These are phyloP conservation scores for Aphelenchoides bicaudatus DNA, from an alignment of 2,888 invertebrate species.

Conservation along the genomic window DNA sequence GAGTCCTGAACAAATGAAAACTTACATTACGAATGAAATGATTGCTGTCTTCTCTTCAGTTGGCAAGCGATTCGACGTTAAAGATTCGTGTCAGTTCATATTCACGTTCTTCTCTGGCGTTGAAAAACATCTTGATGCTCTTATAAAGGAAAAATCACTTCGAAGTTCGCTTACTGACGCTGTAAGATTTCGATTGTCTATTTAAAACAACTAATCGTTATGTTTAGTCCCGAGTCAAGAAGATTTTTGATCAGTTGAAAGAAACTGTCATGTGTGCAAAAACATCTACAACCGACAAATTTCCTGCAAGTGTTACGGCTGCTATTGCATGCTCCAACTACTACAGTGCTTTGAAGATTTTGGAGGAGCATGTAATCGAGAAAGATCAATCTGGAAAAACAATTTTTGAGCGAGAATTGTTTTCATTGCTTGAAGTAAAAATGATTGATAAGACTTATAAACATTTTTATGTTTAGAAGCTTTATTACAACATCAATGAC, in stretches of 20 bases:
- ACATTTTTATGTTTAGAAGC: background rate
- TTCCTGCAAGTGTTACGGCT: constrained; percentile 4
- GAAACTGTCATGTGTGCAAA: background rate
- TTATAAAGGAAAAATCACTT: background rate
- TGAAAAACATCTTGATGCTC: background rate
- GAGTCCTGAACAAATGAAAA: background rate
- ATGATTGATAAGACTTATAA: background rate
- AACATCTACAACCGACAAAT: background rate
- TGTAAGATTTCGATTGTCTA: too few relatives aligned
- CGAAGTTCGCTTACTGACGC: background rate
- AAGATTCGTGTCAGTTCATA: constrained; percentile 3
- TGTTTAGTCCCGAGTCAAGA: background rate
- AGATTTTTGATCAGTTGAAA: background rate
- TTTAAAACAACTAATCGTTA: too few relatives aligned
- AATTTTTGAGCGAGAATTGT: background rate
- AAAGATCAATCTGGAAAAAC: background rate
- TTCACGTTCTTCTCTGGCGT: constrained; percentile 7
- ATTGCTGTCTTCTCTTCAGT: background rate
- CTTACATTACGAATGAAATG: constrained; percentile 1
- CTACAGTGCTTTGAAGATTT: constrained; percentile 4
- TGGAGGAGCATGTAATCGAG: constrained; percentile 7
- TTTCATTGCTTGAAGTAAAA: background rate
- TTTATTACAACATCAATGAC: constrained; percentile 8
- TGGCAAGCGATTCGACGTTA: background rate
- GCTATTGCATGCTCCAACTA: constrained; percentile 5